Base-by-base conservation (phyloP, 2,797 vertebrate species). In the Spondyliosoma cantharus region DNA sequence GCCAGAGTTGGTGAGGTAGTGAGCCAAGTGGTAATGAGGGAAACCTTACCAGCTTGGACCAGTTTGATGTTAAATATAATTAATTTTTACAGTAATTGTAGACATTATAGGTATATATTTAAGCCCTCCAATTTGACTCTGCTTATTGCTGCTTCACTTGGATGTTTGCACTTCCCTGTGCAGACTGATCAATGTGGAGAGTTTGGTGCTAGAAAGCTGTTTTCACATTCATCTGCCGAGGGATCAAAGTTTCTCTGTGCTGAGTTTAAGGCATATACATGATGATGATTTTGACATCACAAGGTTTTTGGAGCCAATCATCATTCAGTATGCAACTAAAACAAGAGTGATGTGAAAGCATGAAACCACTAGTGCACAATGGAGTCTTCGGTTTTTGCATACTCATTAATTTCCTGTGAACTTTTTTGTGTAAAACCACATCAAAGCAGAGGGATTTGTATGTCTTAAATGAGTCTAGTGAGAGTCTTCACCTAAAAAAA, bases 141-240 rank as follows among this genome's bases (percentile, higher is more conserved):
- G 20, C 25, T 32, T 5, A 6, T n/a, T 22, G n/a, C 25, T 12
- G 8, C 32, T 61, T 64, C 37, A 45, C n/a, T 7, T 9, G n/a
- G 9, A 64, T 53, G 29, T 62, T 49, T 52, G 22, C 61, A 48
- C 27, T 52, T 77, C 37, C 12, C 24, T n/a, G 25, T 61, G 60
- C 59, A 50, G 19, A 76, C 24, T 48, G 45, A 67, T 62, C 52
- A 29, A 56, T 29, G 9, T 74, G 48, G 37, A 37, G 37, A 11
- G 37, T 11, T 37, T 37, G 8, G 9, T 5, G 27, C 20, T 25
- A 29, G 15, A 71, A 15, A 7, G 24, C 54, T 71, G 54, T 43
- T 74, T 49, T 56, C 32, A 75, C 50, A 43, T 63, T 9, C 13
- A 59, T 70, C 54, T 52, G 24, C 46, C 46, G 17, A 54, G 17